Conservation (phyloP, 2,888 invertebrate genomes). For the Alcis repandata region DNA sequence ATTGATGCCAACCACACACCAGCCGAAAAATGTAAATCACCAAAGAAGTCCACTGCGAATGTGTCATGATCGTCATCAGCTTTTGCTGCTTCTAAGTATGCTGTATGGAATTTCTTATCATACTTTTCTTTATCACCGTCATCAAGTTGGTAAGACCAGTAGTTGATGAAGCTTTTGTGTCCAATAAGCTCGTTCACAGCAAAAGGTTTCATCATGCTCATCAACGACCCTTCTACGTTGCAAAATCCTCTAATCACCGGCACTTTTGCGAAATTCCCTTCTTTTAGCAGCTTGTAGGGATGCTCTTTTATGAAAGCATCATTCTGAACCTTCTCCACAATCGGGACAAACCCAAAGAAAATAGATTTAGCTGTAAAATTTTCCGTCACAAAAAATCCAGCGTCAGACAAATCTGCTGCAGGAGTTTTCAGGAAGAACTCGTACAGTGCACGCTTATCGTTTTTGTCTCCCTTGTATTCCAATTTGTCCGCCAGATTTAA, state of each 20-base stretch:
- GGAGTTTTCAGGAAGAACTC: slow-evolving; percentile 52
- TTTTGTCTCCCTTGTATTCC: slow-evolving; percentile 53
- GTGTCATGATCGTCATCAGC: slow-evolving; percentile 49
- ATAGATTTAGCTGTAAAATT: slow-evolving; percentile 48
- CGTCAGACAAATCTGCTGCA: slow-evolving; percentile 42
- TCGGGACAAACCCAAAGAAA: slow-evolving; percentile 65
- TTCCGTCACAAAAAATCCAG: slow-evolving; percentile 46
- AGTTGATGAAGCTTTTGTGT: slow-evolving; percentile 53
- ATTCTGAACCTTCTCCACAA: slow-evolving; percentile 64
- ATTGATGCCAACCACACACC: slow-evolving; percentile 58
- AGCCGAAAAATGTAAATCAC: slow-evolving; percentile 62
- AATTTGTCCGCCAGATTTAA: slow-evolving; percentile 54
- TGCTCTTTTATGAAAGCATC: slow-evolving; percentile 56
- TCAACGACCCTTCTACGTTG: slow-evolving; percentile 75
- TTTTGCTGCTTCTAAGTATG: slow-evolving; percentile 45
- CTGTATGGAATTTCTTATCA: slow-evolving; percentile 44
- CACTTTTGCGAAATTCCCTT: slow-evolving; percentile 68
- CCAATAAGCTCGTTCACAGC: slow-evolving; percentile 51
- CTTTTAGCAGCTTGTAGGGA: slow-evolving; percentile 73
- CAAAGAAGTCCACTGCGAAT: slow-evolving; percentile 60
- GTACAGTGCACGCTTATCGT: slow-evolving; percentile 52
- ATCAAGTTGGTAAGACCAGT: slow-evolving; percentile 53
- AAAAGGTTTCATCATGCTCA: slow-evolving; percentile 53
- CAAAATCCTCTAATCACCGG: slow-evolving; percentile 82
- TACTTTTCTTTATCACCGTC: slow-evolving; percentile 43